Base-by-base conservation (phyloP, 2,113 vertebrate species). In the Callipepla californica region DNA sequence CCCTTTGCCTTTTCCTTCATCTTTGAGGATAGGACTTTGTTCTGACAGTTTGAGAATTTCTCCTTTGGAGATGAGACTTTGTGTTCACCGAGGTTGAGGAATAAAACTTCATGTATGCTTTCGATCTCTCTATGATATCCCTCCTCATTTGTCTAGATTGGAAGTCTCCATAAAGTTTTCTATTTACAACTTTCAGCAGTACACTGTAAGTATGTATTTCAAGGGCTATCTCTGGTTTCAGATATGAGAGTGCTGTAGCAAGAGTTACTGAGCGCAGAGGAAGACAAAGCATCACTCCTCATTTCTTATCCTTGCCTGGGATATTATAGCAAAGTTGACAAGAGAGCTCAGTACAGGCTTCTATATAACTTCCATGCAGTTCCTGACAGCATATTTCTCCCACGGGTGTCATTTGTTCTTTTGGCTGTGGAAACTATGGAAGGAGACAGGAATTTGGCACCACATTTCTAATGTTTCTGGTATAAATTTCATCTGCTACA, bases 401-500 rank as follows among this genome's bases (percentile, higher is more conserved):
- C 72, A 42, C 15, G 30, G n/a, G 61, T 94, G 73, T 77, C 7
- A 48, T 87, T 87, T 79, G 14, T 79, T 77, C 51, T 87, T 89
- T 78, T 87, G 65, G 65, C 55, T 78, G 15, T 78, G 65, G 57
- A 91, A 93, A 78, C 40, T 65, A 15, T 95, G 85, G 94, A 93
- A 77, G 91, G 73, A 83, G 61, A 45, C 59, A 44, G 53, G 61
- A 91, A 80, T 88, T 92, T 95, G 81, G 78, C 92, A 80, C 44
- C 61, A 77, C 47, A 55, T 91, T 91, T 94, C 72, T 91, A 75
- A 83, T 57, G 30, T 57, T 77, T 80, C 61, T 68, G 44, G 61
- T 87, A 70, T 0, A 15, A 58, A 89, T 91, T 85, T 91, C 0
- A 0, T 68, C 63, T 87, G 74, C 55, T 82, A 14, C 1, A 5